A percentile compares a stretch with the other conserved stretches of the same genome.
Conservation (phyloP, 2,113 vertebrate genomes). For the Mormoops blainvillei region DNA sequence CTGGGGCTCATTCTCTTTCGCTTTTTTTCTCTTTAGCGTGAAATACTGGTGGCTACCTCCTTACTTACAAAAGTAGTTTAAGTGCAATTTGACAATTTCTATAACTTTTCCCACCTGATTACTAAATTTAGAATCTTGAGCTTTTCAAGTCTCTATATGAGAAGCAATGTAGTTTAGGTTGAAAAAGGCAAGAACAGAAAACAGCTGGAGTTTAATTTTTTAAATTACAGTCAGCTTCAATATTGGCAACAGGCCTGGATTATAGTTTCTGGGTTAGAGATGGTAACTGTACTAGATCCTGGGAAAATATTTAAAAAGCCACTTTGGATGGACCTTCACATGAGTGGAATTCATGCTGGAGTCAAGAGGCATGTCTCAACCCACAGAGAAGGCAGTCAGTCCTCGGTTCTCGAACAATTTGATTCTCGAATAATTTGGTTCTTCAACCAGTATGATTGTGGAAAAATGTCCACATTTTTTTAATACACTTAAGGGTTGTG, state of each 20-base stretch:
- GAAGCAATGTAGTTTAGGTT: not conserved
- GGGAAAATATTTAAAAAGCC: not conserved
- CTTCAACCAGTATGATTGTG: too few relatives aligned
- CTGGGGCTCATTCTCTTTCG: not conserved
- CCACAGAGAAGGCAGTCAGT: not conserved
- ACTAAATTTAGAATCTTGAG: not conserved
- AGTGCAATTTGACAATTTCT: not conserved
- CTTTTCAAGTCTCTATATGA: not conserved
- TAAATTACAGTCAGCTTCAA: not conserved
- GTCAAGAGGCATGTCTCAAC: not conserved
- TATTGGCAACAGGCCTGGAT: not conserved
- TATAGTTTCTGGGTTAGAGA: not conserved
- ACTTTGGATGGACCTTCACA: not conserved
- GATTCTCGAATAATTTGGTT: too few relatives aligned
- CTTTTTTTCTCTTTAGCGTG: not conserved
- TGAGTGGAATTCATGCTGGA: not conserved
- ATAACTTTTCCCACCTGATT: not conserved
- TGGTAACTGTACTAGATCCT: not conserved
- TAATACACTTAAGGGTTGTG: too few relatives aligned
- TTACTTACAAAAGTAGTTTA: not conserved
- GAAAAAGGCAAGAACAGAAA: not conserved
- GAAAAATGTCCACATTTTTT: too few relatives aligned
- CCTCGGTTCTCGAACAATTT: too few relatives aligned
- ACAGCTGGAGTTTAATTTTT: slow-evolving; percentile 7
- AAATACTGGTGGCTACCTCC: not conserved